These are phyloP conservation scores for Orthonevra nobilis DNA, from an alignment of 2,888 invertebrate genomes.

Conservation along the genomic window DNA sequence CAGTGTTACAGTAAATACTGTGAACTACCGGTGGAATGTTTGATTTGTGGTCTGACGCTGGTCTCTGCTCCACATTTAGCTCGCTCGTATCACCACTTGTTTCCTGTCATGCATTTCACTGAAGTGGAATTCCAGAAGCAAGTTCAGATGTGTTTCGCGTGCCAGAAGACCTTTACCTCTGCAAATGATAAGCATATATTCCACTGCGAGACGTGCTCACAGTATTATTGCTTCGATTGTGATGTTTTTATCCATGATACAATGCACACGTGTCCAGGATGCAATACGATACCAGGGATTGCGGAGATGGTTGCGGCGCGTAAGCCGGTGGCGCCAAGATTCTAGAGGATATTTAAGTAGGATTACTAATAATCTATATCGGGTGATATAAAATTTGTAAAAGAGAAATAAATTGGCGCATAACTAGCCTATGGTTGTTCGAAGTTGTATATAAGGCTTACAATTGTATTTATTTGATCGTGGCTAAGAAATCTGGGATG, in stretches of 20 bases:
- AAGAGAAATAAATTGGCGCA: too few relatives aligned
- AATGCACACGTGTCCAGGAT: slow-evolving; percentile 97
- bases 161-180: slow-evolving; percentile 84
- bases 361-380: too few relatives aligned
- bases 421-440: too few relatives aligned
- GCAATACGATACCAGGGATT: slow-evolving; percentile 85
- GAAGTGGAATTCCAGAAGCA: slow-evolving; percentile 85
- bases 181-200: slow-evolving; percentile 88
- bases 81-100: slow-evolving; percentile 97
- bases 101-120: slow-evolving; percentile 92
- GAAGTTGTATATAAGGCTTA: too few relatives aligned
- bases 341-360: slow-evolving; percentile 21
- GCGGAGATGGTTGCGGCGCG: slow-evolving; percentile 75
- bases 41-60: slow-evolving; percentile 95
- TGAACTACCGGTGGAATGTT: slow-evolving; percentile 97
- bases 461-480: too few relatives aligned
- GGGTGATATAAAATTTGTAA: too few relatives aligned
- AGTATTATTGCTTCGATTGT: slow-evolving; percentile 95
- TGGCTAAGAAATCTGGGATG: too few relatives aligned
- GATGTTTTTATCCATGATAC: slow-evolving; percentile 96
- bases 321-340: slow-evolving; percentile 74
- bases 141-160: slow-evolving; percentile 85
- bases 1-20: slow-evolving; percentile 99
- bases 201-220: slow-evolving; percentile 88
- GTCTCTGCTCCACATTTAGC: slow-evolving; percentile 99